Percentiles rank a stretch among this genome's conserved stretches.
phyloP scores from a whole-genome alignment of 2,888 invertebrate species.

The Thyatira batis region DNA sequence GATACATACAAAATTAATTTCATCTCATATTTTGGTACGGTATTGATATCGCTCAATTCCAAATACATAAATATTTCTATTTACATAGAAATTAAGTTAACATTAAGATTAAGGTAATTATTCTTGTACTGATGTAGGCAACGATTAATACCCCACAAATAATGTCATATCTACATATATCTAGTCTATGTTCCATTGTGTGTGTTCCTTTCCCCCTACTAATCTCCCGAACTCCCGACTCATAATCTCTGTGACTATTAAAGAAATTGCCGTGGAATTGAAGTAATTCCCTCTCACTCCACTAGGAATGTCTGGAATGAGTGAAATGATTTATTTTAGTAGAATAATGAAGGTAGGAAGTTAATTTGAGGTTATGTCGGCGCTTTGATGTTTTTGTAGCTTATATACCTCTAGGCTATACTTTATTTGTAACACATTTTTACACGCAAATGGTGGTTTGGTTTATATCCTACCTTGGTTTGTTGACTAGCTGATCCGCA shows the following conservation, averaged over 20 bases:
- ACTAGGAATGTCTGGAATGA: slow-evolving; percentile 39
- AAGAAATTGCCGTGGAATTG: slow-evolving; percentile 43
- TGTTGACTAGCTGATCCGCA: no score
- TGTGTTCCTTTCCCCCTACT: slow-evolving; percentile 44
- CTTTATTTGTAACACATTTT: not conserved
- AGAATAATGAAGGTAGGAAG: not conserved
- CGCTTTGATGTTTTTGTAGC: not conserved
- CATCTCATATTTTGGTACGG: no score
- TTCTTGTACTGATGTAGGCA: not conserved
- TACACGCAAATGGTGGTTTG: not conserved
- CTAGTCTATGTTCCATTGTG: slow-evolving; percentile 30
- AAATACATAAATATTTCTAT: no score
- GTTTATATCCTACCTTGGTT: no score
- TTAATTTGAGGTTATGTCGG: not conserved
- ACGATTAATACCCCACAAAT: not conserved
- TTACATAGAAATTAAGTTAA: not conserved
- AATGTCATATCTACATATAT: not conserved
- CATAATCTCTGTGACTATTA: slow-evolving; percentile 48
- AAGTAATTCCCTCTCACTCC: slow-evolving; percentile 44
- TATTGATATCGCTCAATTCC: no score
- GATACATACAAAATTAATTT: no score
- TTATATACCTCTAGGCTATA: not conserved
- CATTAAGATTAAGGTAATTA: no score
- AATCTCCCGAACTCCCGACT: slow-evolving; percentile 27
- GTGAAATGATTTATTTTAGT: slow-evolving; percentile 22